Evolutionary conservation across 2,113 vertebrate genomes (phyloP), one percentile per base, ranked within the genome.

Genomic region (Casuarius casuarius): DNA sequence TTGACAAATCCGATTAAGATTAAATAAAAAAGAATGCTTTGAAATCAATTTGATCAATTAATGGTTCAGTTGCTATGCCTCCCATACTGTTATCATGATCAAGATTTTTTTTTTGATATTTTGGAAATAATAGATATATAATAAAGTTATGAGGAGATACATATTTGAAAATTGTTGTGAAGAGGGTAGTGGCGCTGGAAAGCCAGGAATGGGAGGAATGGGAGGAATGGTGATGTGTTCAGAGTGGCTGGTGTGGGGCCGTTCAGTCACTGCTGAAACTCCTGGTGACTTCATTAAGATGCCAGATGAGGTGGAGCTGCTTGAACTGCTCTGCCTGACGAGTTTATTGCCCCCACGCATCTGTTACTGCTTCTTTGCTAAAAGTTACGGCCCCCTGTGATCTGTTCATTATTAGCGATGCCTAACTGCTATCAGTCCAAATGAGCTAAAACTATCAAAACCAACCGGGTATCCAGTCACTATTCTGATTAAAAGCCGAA

Each of bases 1-100:
- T 52, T 67, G 72, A 66, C 62, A 68, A 20, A 68, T 87, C n/a
- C 62, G 46, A 77, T 73, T 88, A 77, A 70, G 85, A 46, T 80
- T 85, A 85, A 86, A 71, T 90, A 52, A 63, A 77, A 48, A 70
- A 44, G 40, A 87, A 83, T 73, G 49, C 75, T 92, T 91, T 90
- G 75, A 96, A 87, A 63, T 66, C 49, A 18, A 58, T 58, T 33
- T 95, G 74, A 40, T 48, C 35, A 7, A 95, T 78, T 40, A 91
- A 70, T 35, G 28, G 48, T 79, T 95, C 3, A 6, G 42, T 75
- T 92, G 52, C 92, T 94, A 31, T 79, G 40, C 89, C 63, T 90
- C 85, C 46, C 40, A 13, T 84, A 12, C 19, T 65, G 31, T 89
- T 81, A 66, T 12, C 5, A 44, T 49, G 79, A 89, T 71, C 81